Percentiles rank a stretch among this genome's conserved stretches.
Conservation (phyloP, 1,140 invertebrate species). For the Eumeta japonica region DNA sequence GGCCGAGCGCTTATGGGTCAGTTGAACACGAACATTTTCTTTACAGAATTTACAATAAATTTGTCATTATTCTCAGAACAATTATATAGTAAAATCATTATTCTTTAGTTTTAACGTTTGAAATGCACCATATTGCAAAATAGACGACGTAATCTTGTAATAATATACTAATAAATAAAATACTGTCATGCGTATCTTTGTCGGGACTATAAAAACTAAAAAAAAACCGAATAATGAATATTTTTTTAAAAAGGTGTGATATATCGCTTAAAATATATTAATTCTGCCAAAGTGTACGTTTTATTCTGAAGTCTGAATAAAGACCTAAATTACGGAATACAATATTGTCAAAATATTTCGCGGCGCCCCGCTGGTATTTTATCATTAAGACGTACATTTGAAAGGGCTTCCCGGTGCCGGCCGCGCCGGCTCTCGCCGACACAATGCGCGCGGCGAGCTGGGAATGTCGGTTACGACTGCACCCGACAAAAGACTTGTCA, state of each 20-base stretch:
- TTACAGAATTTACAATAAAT: too few species aligned
- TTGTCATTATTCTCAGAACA: too few species aligned
- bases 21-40: too few species aligned
- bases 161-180: neutral
- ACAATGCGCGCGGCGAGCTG: slow-evolving; percentile 43
- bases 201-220: neutral
- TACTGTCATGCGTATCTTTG: neutral
- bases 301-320: slow-evolving; percentile 22
- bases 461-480: slow-evolving; percentile 49
- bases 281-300: slow-evolving; percentile 10
- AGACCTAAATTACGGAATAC: slow-evolving; percentile 32
- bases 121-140: too few species aligned
- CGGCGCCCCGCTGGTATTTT: slow-evolving; percentile 45
- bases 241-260: neutral
- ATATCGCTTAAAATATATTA: neutral
- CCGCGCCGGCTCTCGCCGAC: slow-evolving; percentile 13
- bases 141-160: neutral
- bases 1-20: too few species aligned
- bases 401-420: slow-evolving; percentile 29
- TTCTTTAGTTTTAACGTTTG: too few species aligned
- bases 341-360: slow-evolving; percentile 44
- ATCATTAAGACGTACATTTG: slow-evolving; percentile 43
- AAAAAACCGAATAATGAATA: neutral
- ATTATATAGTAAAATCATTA: too few species aligned
- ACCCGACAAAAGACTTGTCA: slow-evolving; percentile 46